phyloP scores from a whole-genome alignment of 2,113 vertebrate genomes.

The Nyctereutes procyonoides region DNA sequence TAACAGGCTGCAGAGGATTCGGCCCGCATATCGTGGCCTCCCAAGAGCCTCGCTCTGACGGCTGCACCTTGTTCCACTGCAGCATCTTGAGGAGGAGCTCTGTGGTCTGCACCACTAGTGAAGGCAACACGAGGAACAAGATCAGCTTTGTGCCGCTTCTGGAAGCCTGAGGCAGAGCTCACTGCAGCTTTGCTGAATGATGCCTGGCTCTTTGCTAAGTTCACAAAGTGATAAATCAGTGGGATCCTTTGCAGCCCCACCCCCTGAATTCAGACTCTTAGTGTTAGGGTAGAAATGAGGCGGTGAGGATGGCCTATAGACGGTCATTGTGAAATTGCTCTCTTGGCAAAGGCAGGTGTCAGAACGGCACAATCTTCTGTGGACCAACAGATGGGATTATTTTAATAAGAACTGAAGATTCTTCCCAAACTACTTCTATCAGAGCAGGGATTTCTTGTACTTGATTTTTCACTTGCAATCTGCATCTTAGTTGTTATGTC shows the following conservation, averaged over 20 bases:
- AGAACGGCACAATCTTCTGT: not conserved
- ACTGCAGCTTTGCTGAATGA: not conserved
- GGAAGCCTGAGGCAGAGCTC: not conserved
- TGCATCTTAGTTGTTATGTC: not conserved
- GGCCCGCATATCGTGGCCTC: slow-evolving; percentile 74
- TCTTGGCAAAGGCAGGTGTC: not conserved
- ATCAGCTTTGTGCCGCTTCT: not conserved
- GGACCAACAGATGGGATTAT: not conserved
- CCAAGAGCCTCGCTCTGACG: slow-evolving; percentile 69
- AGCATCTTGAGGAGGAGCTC: slow-evolving; percentile 44
- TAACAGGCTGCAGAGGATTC: slow-evolving; percentile 80
- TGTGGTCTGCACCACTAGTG: not conserved
- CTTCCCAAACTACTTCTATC: not conserved
- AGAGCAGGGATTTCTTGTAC: not conserved
- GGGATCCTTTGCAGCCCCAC: not conserved
- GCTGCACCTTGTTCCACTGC: slow-evolving; percentile 63
- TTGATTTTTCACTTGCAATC: not conserved
- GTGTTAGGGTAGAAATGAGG: not conserved
- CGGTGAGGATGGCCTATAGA: not conserved
- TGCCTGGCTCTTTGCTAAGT: not conserved
- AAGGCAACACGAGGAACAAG: not conserved
- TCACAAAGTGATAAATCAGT: not conserved
- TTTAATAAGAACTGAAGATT: not conserved
- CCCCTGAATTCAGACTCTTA: not conserved
- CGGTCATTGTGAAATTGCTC: not conserved